Conservation (phyloP, 2,888 invertebrate genomes). For the Pyrrhia umbra region DNA sequence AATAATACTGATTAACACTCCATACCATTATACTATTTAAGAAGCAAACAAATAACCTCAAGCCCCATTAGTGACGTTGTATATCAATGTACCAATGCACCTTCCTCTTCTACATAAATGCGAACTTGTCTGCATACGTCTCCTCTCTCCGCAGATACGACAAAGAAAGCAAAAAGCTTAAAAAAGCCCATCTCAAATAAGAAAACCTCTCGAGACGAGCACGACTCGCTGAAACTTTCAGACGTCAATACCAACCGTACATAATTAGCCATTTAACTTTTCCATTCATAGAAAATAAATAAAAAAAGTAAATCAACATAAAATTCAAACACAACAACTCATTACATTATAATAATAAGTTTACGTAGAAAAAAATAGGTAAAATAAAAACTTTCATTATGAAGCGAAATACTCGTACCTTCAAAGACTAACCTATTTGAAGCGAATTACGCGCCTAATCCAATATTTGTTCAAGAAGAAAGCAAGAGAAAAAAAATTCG, state of each 20-base stretch:
- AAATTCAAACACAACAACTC: slow-evolving; percentile 53
- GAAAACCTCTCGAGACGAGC: slow-evolving; percentile 45
- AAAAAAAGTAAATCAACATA: slow-evolving; percentile 39
- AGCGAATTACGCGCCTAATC: slow-evolving; percentile 86
- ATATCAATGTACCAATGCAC: neutral
- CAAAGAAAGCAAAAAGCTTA: slow-evolving; percentile 32
- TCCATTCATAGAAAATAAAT: slow-evolving; percentile 19
- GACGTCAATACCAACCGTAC: slow-evolving; percentile 24
- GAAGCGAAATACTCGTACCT: slow-evolving; percentile 67
- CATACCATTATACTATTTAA: neutral
- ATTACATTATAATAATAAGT: slow-evolving; percentile 64
- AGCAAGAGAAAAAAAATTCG: slow-evolving; percentile 81
- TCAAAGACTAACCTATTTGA: slow-evolving; percentile 83
- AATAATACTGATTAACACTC: no score
- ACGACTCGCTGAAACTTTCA: slow-evolving; percentile 29
- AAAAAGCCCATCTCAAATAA: slow-evolving; percentile 48
- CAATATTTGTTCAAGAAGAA: slow-evolving; percentile 85
- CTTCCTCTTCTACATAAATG: neutral
- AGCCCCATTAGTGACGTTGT: neutral
- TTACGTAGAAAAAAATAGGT: slow-evolving; percentile 62
- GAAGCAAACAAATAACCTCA: neutral
- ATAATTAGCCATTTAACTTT: slow-evolving; percentile 41
- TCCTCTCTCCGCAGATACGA: slow-evolving; percentile 25
- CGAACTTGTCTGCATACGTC: slow-evolving; percentile 34
- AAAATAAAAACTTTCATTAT: slow-evolving; percentile 74